phyloP scores from a whole-genome alignment of 2,797 vertebrate species.

The Distichodus sexfasciatus region DNA sequence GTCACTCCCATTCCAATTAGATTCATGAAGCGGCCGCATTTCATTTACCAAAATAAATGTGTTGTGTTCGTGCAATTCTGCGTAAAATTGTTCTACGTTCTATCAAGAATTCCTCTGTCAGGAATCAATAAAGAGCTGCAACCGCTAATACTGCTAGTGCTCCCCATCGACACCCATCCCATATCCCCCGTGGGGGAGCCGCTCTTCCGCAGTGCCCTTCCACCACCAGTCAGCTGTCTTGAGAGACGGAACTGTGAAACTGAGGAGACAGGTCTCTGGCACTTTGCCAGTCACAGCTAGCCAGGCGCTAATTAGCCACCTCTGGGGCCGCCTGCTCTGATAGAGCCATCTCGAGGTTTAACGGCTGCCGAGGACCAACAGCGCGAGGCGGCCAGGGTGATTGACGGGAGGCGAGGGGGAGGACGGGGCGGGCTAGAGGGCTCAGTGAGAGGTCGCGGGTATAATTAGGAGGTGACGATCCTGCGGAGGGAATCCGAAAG shows the following conservation, averaged over 20 bases:
- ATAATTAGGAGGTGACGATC: conserved; percentile 11
- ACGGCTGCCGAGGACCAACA: conserved; percentile 2
- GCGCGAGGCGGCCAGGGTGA: conserved; percentile 5
- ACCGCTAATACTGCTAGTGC: not conserved
- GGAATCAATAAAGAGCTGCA: too few relatives aligned
- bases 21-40: too few relatives aligned
- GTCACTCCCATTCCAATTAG: too few relatives aligned
- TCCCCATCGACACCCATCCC: not conserved
- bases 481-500: not conserved
- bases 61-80: too few relatives aligned
- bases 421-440: not conserved
- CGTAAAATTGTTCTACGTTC: too few relatives aligned
- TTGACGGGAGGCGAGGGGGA: conserved; percentile 21
- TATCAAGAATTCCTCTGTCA: too few relatives aligned
- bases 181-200: conserved; percentile 60
- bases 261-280: conserved; percentile 70
- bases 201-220: conserved; percentile 57
- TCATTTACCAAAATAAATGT: too few relatives aligned
- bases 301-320: conserved; percentile 69
- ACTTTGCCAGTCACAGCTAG: conserved; percentile 66
- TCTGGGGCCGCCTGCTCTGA: conserved; percentile 57
- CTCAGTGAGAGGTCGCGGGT: conserved; percentile 17
- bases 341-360: conserved; percentile 59
- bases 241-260: conserved; percentile 64
- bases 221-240: conserved; percentile 42